A percentile compares a stretch with the other conserved stretches of the same genome.
Conservation (phyloP, 2,797 vertebrate genomes). For the Sciaenops ocellatus region DNA sequence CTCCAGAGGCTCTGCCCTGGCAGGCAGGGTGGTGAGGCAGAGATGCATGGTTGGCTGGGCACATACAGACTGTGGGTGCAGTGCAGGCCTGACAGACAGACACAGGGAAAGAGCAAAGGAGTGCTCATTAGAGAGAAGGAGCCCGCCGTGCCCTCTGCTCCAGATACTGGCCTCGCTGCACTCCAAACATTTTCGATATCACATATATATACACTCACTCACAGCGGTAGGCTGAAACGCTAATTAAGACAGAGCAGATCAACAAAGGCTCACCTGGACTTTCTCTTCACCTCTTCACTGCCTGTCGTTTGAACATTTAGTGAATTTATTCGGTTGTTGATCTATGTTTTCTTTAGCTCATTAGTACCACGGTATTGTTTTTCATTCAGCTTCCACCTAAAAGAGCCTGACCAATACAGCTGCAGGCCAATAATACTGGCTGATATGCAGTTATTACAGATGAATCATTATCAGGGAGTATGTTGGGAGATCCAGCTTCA, state of each 20-base stretch:
- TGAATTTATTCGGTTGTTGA: constrained; percentile 29
- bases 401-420: background rate
- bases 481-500: background rate
- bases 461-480: background rate
- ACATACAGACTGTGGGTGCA: constrained; percentile 56
- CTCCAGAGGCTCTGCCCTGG: constrained; percentile 67
- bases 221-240: constrained; percentile 16
- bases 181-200: constrained; percentile 58
- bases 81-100: constrained; percentile 70
- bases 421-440: background rate
- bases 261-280: constrained; percentile 45
- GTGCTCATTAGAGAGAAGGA: constrained; percentile 76
- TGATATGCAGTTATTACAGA: background rate
- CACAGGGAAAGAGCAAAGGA: constrained; percentile 59
- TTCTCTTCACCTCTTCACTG: constrained; percentile 29
- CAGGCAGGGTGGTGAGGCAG: constrained; percentile 64
- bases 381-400: background rate
- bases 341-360: constrained; percentile 1
- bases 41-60: constrained; percentile 74
- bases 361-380: background rate
- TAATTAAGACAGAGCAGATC: constrained; percentile 55
- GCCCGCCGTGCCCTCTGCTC: constrained; percentile 69
- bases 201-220: constrained; percentile 27
- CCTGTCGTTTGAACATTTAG: constrained; percentile 21
- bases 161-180: constrained; percentile 65